Percentiles rank a stretch among this genome's conserved stretches.
These are phyloP conservation scores for Mesembrinibis cayennensis DNA, from an alignment of 2,113 vertebrate species.

Conservation along the genomic window DNA sequence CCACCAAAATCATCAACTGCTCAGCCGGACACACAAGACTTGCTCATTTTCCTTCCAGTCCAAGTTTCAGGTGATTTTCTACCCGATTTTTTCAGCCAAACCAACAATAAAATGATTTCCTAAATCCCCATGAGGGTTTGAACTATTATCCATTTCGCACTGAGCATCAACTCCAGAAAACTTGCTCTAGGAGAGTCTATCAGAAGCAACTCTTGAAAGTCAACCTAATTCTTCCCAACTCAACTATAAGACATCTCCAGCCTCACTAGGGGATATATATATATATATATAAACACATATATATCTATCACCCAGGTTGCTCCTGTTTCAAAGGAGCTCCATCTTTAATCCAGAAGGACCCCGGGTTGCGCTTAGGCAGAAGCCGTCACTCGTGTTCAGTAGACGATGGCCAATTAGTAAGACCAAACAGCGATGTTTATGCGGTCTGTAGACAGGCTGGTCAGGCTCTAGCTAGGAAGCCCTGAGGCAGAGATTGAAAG, in stretches of 20 bases:
- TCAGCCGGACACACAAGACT: slow-evolving; percentile 4
- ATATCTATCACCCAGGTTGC: background rate
- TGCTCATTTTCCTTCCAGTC: slow-evolving; percentile 34
- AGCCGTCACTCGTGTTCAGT: background rate
- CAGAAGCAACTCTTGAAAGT: background rate
- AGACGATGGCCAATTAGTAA: background rate
- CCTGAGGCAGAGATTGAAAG: background rate
- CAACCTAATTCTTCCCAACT: background rate
- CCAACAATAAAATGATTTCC: slow-evolving; percentile 15
- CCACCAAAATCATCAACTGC: slow-evolving; percentile 38
- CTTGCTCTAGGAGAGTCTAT: background rate
- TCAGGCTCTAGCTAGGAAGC: background rate
- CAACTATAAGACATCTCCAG: background rate
- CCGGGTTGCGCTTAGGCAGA: background rate
- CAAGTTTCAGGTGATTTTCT: background rate
- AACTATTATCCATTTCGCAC: background rate
- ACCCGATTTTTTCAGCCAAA: slow-evolving; percentile 22
- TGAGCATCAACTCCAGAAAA: background rate
- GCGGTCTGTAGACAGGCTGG: fast-evolving
- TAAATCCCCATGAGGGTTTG: background rate
- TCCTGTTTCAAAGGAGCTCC: background rate
- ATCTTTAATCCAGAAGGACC: background rate
- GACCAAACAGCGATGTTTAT: fast-evolving
- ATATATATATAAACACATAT: background rate
- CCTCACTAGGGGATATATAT: background rate